Conservation (phyloP, 2,113 vertebrate species). For the Candoia aspera region DNA sequence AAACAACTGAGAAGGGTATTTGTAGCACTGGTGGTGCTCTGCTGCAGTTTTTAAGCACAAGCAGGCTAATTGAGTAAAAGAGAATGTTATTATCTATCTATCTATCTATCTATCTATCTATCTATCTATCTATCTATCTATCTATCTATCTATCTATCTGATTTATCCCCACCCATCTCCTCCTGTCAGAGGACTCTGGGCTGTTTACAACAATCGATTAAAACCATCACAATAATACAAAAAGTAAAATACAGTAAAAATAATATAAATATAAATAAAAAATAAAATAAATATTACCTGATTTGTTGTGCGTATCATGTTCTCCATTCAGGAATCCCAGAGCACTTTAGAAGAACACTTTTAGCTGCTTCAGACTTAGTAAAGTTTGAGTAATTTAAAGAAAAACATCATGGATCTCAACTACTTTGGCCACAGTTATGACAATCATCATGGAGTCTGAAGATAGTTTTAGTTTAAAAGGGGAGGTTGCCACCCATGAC, state of each 20-base stretch:
- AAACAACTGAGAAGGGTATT: background rate
- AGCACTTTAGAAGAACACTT: background rate
- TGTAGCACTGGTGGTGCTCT: background rate
- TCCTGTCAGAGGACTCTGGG: too few species aligned
- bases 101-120: too few species aligned
- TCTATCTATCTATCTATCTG: too few species aligned
- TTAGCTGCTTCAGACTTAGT: background rate
- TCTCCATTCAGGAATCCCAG: background rate
- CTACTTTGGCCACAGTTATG: background rate
- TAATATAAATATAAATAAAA: too few species aligned
- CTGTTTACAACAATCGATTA: too few species aligned
- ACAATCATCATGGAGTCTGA: too few species aligned
- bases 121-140: too few species aligned
- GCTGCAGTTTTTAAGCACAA: background rate
- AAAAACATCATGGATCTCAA: background rate
- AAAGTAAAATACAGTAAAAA: too few species aligned
- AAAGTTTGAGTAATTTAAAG: background rate
- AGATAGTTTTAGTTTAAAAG: background rate
- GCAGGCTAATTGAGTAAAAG: background rate
- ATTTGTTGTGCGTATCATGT: background rate
- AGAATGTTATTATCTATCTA: background rate
- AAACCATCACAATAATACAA: too few species aligned
- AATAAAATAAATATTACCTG: too few species aligned
- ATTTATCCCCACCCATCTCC: too few species aligned
- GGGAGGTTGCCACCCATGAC: background rate